Percentiles rank a stretch among this genome's conserved stretches.
Conservation (phyloP, 2,113 vertebrate genomes). For the Lucifuga dentata region DNA sequence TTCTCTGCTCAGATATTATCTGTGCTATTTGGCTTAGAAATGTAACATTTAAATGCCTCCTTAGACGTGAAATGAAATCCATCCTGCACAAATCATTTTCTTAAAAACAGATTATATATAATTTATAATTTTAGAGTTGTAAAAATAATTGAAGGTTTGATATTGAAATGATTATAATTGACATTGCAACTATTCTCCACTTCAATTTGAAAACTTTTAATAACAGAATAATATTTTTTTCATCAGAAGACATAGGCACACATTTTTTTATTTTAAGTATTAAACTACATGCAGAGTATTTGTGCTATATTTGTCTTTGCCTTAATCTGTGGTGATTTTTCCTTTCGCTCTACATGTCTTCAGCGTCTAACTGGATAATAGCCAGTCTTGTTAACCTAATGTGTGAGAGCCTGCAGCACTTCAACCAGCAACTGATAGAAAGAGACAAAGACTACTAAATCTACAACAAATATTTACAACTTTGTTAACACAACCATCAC, state of each 20-base stretch:
- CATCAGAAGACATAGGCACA: conserved; percentile 3
- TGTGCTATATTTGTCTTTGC: conserved; percentile 68
- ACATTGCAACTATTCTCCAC: neutral
- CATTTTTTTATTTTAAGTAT: conserved; percentile 61
- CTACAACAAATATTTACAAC: conserved; percentile 79
- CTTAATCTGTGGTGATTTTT: conserved; percentile 71
- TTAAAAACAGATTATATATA: neutral
- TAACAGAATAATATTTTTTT: neutral
- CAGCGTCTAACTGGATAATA: conserved; percentile 78
- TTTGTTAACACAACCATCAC: conserved; percentile 75
- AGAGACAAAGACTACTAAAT: conserved; percentile 66
- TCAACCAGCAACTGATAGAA: conserved; percentile 60
- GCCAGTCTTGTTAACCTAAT: conserved; percentile 83
- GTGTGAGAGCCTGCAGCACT: conserved; percentile 66
- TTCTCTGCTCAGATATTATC: conserved; percentile 12
- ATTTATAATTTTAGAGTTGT: neutral
- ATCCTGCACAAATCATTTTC: conserved; percentile 7
- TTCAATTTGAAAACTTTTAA: conserved; percentile 3
- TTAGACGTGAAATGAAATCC: conserved; percentile 12
- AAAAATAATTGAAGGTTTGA: neutral
- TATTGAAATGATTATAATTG: neutral
- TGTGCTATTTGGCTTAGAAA: conserved; percentile 19
- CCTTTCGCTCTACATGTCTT: conserved; percentile 68
- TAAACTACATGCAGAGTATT: conserved; percentile 58
- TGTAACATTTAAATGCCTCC: conserved; percentile 1